phyloP scores from a whole-genome alignment of 2,888 invertebrate genomes.

The Eupithecia vulgata region DNA sequence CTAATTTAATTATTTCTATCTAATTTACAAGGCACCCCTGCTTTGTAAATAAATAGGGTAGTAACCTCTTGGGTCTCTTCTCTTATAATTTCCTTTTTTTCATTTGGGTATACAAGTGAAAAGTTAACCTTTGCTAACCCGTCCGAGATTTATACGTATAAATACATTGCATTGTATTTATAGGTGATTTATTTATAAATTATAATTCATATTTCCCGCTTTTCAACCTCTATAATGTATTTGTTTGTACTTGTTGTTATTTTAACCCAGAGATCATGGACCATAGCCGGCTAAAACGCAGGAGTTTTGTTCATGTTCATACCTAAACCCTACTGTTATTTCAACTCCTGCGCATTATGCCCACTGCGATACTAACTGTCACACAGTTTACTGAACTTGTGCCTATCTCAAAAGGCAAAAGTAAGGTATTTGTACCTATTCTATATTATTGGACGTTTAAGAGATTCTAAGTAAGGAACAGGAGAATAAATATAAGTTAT shows the following conservation, averaged over 20 bases:
- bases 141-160: no score
- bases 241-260: not conserved
- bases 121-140: no score
- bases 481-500: not conserved
- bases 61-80: no score
- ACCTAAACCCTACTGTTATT: constrained; percentile 2
- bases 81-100: no score
- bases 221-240: not conserved
- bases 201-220: not conserved
- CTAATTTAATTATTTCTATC: no score
- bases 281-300: not conserved
- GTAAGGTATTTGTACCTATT: constrained; percentile 7
- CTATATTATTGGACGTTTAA: constrained; percentile 1
- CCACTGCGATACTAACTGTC: constrained; percentile 7
- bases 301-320: not conserved
- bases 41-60: no score
- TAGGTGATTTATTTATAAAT: no score
- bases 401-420: constrained; percentile 14
- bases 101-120: no score
- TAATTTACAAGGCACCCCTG: no score
- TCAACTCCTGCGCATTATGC: constrained; percentile 13
- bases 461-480: not conserved
- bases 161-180: no score
- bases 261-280: not conserved
- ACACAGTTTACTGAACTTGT: constrained; percentile 16